Evolutionary conservation across 37 sponge, comb jelly and placozoan species (phyloP).

Genomic region (Axinella damicornis): DNA sequence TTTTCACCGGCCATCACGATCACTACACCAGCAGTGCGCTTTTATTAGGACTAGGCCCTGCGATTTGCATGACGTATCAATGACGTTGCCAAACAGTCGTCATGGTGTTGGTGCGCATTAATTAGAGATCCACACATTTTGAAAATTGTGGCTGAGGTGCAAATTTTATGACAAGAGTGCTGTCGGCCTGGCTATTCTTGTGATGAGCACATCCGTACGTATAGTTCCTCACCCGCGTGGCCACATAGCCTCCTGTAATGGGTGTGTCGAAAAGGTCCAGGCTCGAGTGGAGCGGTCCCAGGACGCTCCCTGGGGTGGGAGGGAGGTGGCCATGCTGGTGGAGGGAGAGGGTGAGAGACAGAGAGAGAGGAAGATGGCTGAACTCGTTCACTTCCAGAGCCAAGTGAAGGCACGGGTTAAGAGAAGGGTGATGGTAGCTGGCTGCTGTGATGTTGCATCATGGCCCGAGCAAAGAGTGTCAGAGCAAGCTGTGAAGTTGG

Average conservation of each 20-base stretch:
- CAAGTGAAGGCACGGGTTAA: slow-evolving; percentile 40
- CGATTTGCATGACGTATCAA: too few relatives aligned
- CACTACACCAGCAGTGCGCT: slow-evolving; percentile 1
- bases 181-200: too few relatives aligned
- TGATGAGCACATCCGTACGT: slow-evolving; percentile 14
- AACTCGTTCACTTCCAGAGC: slow-evolving; percentile 35
- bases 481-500: slow-evolving; percentile 23
- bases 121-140: not conserved
- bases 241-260: slow-evolving; percentile 60
- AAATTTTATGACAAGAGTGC: too few relatives aligned
- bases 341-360: slow-evolving; percentile 2
- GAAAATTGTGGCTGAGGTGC: too few relatives aligned
- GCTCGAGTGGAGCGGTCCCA: slow-evolving; percentile 23
- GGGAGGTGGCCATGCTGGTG: not conserved
- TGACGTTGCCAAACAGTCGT: not conserved
- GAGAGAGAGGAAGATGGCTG: slow-evolving; percentile 17
- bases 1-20: slow-evolving; percentile 19
- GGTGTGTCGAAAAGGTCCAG: slow-evolving; percentile 12
- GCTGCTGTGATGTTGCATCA: not conserved
- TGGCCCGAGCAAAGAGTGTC: not conserved
- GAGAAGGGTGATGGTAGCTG: slow-evolving; percentile 1
- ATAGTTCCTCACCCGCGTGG: slow-evolving; percentile 34
- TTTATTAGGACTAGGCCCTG: slow-evolving; percentile 28
- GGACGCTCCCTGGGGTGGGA: not conserved
- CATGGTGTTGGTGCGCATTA: not conserved